Evolutionary conservation across 2,888 invertebrate species (phyloP).

Genomic region (Amphipyra berbera): DNA sequence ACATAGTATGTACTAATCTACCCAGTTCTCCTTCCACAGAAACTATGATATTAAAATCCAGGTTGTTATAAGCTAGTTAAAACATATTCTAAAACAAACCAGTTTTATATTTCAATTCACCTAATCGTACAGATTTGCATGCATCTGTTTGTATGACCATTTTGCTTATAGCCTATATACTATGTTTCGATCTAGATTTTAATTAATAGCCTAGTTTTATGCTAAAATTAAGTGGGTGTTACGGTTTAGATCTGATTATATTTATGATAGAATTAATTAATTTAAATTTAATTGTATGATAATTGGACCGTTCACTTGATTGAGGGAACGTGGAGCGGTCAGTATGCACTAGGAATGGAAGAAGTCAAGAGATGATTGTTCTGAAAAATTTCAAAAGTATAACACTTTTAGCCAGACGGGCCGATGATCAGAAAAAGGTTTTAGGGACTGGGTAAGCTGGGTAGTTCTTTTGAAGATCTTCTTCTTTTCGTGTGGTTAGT

Average conservation of each 20-base stretch:
- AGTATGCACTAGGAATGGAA: no score
- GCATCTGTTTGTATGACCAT: slow-evolving; percentile 16
- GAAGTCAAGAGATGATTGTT: no score
- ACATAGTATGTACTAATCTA: not conserved
- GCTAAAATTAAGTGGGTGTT: slow-evolving; percentile 53
- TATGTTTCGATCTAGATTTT: slow-evolving; percentile 34
- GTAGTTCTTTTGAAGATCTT: no score
- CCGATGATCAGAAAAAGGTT: no score
- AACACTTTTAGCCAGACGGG: no score
- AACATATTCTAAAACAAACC: slow-evolving; percentile 26
- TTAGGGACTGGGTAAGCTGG: no score
- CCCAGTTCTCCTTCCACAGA: slow-evolving; percentile 4
- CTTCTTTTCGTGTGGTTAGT: no score
- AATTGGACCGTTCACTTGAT: slow-evolving; percentile 25
- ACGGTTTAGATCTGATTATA: slow-evolving; percentile 48
- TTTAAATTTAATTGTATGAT: slow-evolving; percentile 44
- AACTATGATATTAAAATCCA: slow-evolving; percentile 13
- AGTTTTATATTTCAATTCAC: slow-evolving; percentile 29
- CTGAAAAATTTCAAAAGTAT: no score
- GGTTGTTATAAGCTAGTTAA: slow-evolving; percentile 17
- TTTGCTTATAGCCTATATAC: slow-evolving; percentile 1
- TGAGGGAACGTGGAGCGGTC: not conserved
- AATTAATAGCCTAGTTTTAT: slow-evolving; percentile 54
- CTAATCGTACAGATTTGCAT: slow-evolving; percentile 43
- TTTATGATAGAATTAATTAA: slow-evolving; percentile 52